A percentile compares a stretch with the other conserved stretches of the same genome.
Conservation (phyloP, 2,797 vertebrate species). For the Hephaestus fuliginosus region DNA sequence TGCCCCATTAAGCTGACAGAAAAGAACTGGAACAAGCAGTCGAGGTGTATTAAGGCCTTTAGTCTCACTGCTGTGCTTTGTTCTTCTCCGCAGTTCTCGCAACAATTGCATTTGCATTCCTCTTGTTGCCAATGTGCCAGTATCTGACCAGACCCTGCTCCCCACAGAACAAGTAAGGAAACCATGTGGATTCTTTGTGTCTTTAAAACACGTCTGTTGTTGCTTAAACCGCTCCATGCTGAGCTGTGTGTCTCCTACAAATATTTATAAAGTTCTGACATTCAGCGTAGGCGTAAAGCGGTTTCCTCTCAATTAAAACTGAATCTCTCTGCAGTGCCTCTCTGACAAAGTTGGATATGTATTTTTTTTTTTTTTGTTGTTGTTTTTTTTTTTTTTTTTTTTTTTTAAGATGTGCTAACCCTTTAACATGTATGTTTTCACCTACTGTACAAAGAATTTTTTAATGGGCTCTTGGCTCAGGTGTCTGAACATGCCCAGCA, state of each 20-base stretch:
- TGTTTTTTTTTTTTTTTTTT: neutral
- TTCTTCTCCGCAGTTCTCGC: constrained; percentile 91
- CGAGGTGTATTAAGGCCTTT: constrained; percentile 19
- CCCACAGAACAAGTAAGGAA: constrained; percentile 98
- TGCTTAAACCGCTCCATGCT: neutral
- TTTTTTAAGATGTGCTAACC: neutral
- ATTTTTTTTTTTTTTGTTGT: neutral
- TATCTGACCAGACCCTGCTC: constrained; percentile 99
- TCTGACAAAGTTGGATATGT: neutral
- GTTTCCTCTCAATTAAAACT: constrained; percentile 2
- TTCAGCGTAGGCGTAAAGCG: constrained; percentile 13
- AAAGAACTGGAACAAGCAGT: constrained; percentile 18
- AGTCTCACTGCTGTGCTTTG: constrained; percentile 59
- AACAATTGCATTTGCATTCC: constrained; percentile 99
- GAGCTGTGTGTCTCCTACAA: constrained; percentile 7
- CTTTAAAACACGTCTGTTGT: neutral
- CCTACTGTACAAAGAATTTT: neutral
- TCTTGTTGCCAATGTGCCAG: constrained; percentile 99
- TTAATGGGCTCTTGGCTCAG: neutral
- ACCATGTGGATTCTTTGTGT: constrained; percentile 14
- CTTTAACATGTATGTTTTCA: neutral
- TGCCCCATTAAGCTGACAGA: constrained; percentile 42
- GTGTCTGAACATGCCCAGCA: neutral
- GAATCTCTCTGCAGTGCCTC: neutral
- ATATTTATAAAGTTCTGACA: constrained; percentile 19